phyloP scores from a whole-genome alignment of 2,888 invertebrate species.

The Parapristionchus giblindavisi region DNA sequence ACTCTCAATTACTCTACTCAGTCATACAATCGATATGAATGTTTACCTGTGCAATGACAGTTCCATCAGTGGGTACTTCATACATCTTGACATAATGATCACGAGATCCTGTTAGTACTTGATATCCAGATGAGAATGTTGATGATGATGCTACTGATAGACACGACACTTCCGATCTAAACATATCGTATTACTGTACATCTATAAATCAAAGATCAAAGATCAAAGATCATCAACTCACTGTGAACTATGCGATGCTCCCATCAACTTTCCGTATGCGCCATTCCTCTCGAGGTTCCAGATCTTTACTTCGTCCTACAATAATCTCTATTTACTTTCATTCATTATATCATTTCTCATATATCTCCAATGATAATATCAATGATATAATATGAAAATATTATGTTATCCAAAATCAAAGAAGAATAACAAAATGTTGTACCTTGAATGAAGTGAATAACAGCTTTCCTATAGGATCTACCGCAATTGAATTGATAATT shows the following conservation, averaged over 20 bases:
- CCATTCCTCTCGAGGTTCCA: slow-evolving; percentile 76
- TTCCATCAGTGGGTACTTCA: slow-evolving; percentile 42
- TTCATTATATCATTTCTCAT: not conserved
- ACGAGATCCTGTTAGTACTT: slow-evolving; percentile 83
- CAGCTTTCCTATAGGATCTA: slow-evolving; percentile 53
- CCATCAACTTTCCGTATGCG: slow-evolving; percentile 49
- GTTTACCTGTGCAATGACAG: slow-evolving; percentile 1
- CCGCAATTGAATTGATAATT: slow-evolving; percentile 49
- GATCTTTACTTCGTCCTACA: slow-evolving; percentile 66
- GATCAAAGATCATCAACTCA: slow-evolving; percentile 1
- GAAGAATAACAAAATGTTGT: not conserved
- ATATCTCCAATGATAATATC: not conserved
- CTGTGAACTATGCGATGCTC: slow-evolving; percentile 51
- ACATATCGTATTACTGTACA: not conserved
- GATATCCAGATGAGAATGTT: not conserved
- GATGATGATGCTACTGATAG: slow-evolving; percentile 69
- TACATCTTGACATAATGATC: slow-evolving; percentile 83
- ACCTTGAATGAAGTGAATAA: slow-evolving; percentile 55
- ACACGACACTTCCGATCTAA: slow-evolving; percentile 69
- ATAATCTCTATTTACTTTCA: not conserved
- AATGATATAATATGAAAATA: too few species aligned
- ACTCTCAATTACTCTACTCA: not conserved
- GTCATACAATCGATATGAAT: too few species aligned
- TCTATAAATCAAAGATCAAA: not conserved
- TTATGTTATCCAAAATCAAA: not conserved